Conservation (phyloP, 92 coral and sea anemone genomes). For the Phenganax stokvisi region DNA sequence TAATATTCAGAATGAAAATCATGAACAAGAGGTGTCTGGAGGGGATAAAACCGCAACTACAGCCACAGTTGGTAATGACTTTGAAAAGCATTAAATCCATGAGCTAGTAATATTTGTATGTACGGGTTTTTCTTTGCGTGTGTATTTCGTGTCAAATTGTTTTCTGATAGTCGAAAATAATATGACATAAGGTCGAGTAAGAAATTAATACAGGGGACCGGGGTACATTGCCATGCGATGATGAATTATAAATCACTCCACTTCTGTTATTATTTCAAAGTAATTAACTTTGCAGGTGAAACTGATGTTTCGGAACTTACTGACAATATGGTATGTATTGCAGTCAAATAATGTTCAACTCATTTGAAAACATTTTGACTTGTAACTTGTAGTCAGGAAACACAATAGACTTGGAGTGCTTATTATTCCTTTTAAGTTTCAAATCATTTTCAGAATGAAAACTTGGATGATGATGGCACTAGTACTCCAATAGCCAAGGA, state of each 20-base stretch:
- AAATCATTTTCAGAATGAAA: not conserved
- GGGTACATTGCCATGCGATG: too few relatives aligned
- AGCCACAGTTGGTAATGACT: conserved; percentile 39
- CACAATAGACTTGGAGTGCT: not conserved
- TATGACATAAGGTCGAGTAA: not conserved
- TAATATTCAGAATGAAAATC: conserved; percentile 43
- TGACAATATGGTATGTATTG: not conserved
- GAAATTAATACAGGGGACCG: not conserved
- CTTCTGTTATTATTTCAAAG: not conserved
- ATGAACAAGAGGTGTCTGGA: conserved; percentile 40
- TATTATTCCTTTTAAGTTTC: not conserved
- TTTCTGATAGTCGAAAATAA: too few relatives aligned
- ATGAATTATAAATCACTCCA: too few relatives aligned
- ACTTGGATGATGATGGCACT: not conserved
- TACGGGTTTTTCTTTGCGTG: too few relatives aligned
- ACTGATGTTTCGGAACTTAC: not conserved
- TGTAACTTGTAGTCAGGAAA: too few relatives aligned
- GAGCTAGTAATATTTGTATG: not conserved
- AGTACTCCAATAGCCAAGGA: not conserved
- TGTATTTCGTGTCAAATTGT: too few relatives aligned
- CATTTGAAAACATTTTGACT: too few relatives aligned
- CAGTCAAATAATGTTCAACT: too few relatives aligned
- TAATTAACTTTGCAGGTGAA: not conserved
- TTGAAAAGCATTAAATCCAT: conserved; percentile 44
- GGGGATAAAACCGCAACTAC: conserved; percentile 46